A percentile compares a stretch with the other conserved stretches of the same genome.
These are phyloP conservation scores for Camelus dromedarius DNA, from an alignment of 2,113 vertebrate genomes.

Conservation along the genomic window DNA sequence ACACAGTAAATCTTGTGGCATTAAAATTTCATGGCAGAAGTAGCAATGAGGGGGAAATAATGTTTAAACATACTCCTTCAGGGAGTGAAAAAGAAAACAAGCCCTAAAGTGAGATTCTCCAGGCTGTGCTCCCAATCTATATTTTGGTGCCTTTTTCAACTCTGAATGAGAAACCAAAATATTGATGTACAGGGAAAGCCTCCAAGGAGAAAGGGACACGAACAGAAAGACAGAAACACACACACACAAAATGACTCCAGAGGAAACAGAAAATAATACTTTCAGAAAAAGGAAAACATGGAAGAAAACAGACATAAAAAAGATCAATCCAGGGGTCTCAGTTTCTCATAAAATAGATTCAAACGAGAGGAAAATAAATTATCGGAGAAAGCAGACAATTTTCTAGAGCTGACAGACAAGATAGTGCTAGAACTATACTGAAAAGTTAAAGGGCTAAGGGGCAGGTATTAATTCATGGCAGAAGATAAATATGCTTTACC, in stretches of 20 bases:
- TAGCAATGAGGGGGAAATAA: not conserved
- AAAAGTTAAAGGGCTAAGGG: not conserved
- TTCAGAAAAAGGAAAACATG: not conserved
- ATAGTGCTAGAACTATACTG: not conserved
- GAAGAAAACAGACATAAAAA: not conserved
- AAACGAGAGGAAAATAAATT: not conserved
- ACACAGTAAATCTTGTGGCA: not conserved
- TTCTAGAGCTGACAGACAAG: not conserved
- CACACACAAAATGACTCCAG: not conserved
- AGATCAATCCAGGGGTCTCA: not conserved
- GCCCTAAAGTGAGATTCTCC: not conserved
- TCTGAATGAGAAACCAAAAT: not conserved
- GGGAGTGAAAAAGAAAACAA: not conserved
- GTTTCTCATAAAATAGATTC: not conserved
- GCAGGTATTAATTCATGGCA: not conserved
- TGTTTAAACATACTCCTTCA: not conserved
- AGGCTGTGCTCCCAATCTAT: not conserved
- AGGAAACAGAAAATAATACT: not conserved
- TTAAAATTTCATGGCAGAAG: not conserved
- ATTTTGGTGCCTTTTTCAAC: constrained; percentile 9
- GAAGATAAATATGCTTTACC: not conserved
- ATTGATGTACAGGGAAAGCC: not conserved
- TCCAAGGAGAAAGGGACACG: not conserved
- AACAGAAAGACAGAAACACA: not conserved
- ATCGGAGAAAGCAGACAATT: not conserved